A percentile compares a stretch with the other conserved stretches of the same genome.
These are phyloP conservation scores for Alosa alosa DNA, from an alignment of 2,113 vertebrate genomes.

Conservation along the genomic window DNA sequence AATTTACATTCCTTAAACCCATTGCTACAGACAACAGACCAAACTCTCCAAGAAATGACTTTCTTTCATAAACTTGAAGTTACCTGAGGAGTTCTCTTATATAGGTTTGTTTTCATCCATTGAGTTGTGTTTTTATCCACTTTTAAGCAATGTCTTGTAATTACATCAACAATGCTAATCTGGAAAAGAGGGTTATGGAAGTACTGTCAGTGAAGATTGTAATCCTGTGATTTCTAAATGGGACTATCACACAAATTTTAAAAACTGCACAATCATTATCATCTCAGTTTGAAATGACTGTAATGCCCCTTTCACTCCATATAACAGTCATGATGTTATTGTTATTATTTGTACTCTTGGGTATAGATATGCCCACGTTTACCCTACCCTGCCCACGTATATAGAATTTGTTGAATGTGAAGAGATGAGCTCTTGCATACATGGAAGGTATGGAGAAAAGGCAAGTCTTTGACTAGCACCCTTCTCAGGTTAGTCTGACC, in stretches of 20 bases:
- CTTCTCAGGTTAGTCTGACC: not conserved
- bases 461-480: slow-evolving; percentile 9
- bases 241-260: not conserved
- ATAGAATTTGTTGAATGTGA: not conserved
- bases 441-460: not conserved
- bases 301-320: not conserved
- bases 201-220: not conserved
- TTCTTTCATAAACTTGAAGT: not conserved
- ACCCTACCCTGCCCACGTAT: not conserved
- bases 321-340: not conserved
- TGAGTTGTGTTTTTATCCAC: not conserved
- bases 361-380: not conserved
- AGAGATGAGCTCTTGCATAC: not conserved
- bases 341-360: not conserved
- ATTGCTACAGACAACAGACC: not conserved
- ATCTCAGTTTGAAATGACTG: not conserved
- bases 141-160: not conserved
- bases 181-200: not conserved
- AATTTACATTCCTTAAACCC: not conserved
- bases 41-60: not conserved
- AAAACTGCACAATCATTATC: slow-evolving; percentile 13
- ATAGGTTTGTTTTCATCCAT: not conserved
- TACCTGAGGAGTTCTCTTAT: not conserved
- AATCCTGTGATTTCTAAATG: not conserved
- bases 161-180: not conserved